Evolutionary conservation across 2,797 vertebrate species (phyloP).

Genomic region (Enteromius paludinosus): DNA sequence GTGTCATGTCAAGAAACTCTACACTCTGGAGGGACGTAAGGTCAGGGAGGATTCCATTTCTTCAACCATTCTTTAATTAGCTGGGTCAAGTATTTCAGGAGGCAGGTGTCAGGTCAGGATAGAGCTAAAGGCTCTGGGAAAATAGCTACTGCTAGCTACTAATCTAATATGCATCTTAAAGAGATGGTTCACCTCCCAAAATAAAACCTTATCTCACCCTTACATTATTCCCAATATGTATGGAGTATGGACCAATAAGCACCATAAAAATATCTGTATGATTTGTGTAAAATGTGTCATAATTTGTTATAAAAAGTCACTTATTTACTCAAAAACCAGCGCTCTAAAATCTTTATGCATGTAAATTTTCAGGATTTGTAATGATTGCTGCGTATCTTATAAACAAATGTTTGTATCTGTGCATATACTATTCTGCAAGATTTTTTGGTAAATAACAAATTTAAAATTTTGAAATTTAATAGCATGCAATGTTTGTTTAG

Average conservation of each 20-base stretch:
- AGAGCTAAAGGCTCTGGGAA: background rate
- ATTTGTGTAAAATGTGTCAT: too few relatives aligned
- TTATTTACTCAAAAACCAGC: background rate
- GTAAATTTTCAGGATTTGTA: background rate
- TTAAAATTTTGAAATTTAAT: background rate
- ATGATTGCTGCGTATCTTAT: background rate
- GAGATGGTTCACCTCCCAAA: background rate
- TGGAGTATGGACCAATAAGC: too few relatives aligned
- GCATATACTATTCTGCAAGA: background rate
- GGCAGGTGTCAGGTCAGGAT: background rate
- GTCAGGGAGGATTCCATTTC: constrained; percentile 68
- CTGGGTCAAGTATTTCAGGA: background rate
- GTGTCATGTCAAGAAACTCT: constrained; percentile 88
- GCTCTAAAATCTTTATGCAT: background rate
- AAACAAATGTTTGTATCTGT: background rate
- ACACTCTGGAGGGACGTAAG: constrained; percentile 86
- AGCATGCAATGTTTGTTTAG: background rate
- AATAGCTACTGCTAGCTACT: constrained; percentile 1
- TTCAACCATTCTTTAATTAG: constrained; percentile 25
- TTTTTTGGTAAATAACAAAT: background rate
- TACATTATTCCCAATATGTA: background rate
- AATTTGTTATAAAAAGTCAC: background rate
- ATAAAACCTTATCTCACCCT: background rate
- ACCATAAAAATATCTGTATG: too few relatives aligned
- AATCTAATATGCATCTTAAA: background rate